phyloP scores from a whole-genome alignment of 2,797 vertebrate genomes.

The Enteromius argenteus region DNA sequence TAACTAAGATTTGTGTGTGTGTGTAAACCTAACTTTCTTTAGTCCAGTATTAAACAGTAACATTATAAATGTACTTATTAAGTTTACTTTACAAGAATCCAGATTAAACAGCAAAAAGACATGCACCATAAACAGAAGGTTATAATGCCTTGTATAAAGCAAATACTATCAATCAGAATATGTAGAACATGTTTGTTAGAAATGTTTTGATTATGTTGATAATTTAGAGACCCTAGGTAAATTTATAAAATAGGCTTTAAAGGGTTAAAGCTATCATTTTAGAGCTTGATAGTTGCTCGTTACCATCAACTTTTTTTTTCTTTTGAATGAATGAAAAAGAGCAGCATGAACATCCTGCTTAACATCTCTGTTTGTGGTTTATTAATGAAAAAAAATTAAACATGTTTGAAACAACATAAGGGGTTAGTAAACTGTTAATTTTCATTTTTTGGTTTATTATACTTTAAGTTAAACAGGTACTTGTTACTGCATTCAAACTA shows the following conservation, averaged over 20 bases:
- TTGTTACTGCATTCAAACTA: background rate
- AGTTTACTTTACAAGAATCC: background rate
- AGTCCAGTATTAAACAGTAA: background rate
- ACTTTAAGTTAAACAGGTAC: background rate
- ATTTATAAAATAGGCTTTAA: background rate
- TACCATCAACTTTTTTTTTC: background rate
- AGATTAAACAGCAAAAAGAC: background rate
- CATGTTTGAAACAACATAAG: background rate
- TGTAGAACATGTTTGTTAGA: background rate
- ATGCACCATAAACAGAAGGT: background rate
- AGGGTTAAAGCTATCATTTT: too few species aligned
- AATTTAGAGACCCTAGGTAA: background rate
- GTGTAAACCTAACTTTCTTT: background rate
- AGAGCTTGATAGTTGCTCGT: background rate
- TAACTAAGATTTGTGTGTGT: background rate
- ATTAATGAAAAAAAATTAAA: background rate
- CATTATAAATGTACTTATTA: background rate
- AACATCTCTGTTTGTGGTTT: background rate
- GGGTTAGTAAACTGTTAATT: background rate
- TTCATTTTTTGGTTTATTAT: background rate
- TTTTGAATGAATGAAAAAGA: background rate
- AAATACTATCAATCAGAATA: background rate
- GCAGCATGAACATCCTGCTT: background rate
- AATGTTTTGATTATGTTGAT: background rate
- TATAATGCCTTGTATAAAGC: background rate